Percentiles rank a stretch among this genome's conserved stretches.
phyloP scores from a whole-genome alignment of 1,140 invertebrate genomes.

The Macrocentrus cingulum region DNA sequence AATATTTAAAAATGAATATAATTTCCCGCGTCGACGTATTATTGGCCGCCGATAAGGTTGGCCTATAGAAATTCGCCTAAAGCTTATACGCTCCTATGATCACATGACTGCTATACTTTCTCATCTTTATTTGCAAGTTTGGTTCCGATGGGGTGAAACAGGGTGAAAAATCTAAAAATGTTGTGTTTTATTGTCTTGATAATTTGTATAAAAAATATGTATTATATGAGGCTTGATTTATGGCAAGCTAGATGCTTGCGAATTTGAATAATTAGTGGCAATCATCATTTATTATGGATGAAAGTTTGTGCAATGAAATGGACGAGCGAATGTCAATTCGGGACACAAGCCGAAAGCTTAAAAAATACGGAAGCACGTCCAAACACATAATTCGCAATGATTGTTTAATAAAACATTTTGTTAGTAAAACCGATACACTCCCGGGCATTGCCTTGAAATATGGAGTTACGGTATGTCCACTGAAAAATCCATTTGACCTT shows the following conservation, averaged over 20 bases:
- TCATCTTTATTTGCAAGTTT: neutral
- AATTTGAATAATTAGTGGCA: neutral
- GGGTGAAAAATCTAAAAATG: neutral
- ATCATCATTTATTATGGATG: slow-evolving; percentile 18
- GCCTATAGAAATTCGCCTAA: neutral
- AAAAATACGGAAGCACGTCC: slow-evolving; percentile 88
- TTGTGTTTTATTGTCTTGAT: neutral
- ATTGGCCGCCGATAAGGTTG: too few species aligned
- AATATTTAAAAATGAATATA: too few species aligned
- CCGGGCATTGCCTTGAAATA: slow-evolving; percentile 92
- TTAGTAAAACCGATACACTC: slow-evolving; percentile 82
- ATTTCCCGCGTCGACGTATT: too few species aligned
- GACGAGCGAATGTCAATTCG: slow-evolving; percentile 83
- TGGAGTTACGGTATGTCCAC: slow-evolving; percentile 86
- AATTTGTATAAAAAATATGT: neutral
- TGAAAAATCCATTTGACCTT: too few species aligned
- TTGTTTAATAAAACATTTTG: slow-evolving; percentile 76
- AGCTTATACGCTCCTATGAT: neutral
- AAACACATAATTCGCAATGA: slow-evolving; percentile 67
- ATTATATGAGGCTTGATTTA: neutral
- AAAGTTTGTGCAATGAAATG: slow-evolving; percentile 64
- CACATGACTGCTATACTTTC: slow-evolving; percentile 1
- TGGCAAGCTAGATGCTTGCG: neutral
- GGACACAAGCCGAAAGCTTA: slow-evolving; percentile 76
- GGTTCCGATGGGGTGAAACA: too few species aligned